These are phyloP conservation scores for Montipora capricornis DNA, from an alignment of 64 coral and sea anemone genomes.

Conservation along the genomic window DNA sequence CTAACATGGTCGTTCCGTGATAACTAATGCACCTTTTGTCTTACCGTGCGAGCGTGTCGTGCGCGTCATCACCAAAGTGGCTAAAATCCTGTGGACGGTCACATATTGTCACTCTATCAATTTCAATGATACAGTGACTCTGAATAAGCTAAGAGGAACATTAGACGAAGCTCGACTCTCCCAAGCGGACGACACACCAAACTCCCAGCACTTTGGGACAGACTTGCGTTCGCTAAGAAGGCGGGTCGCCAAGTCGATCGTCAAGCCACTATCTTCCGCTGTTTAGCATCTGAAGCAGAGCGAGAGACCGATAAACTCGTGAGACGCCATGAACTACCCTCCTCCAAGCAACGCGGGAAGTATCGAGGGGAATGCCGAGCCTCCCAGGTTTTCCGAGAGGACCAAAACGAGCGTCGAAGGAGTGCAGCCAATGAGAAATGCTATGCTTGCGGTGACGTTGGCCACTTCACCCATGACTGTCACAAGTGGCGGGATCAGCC, in stretches of 20 bases:
- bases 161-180: neutral
- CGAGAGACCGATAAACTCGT: constrained; percentile 18
- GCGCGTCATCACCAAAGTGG: too few relatives aligned
- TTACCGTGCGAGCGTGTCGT: neutral
- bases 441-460: neutral
- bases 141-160: neutral
- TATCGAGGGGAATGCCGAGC: neutral
- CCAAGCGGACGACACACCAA: neutral
- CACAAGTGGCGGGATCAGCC: neutral
- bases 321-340: neutral
- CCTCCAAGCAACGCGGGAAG: neutral
- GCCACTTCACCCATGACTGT: neutral
- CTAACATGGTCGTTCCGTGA: too few relatives aligned
- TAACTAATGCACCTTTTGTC: neutral
- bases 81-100: too few relatives aligned
- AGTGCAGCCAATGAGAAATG: neutral
- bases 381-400: neutral
- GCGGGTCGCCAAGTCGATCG: neutral
- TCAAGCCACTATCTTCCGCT: constrained; percentile 20
- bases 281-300: constrained; percentile 1
- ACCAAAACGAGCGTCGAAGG: neutral
- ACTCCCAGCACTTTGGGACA: neutral
- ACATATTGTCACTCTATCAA: constrained; percentile 3
- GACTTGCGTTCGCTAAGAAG: neutral
- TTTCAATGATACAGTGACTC: constrained; percentile 15